Evolutionary conservation across 2,888 invertebrate genomes (phyloP), one percentile per base, ranked within the genome.

Genomic region (Pteria penguin): DNA sequence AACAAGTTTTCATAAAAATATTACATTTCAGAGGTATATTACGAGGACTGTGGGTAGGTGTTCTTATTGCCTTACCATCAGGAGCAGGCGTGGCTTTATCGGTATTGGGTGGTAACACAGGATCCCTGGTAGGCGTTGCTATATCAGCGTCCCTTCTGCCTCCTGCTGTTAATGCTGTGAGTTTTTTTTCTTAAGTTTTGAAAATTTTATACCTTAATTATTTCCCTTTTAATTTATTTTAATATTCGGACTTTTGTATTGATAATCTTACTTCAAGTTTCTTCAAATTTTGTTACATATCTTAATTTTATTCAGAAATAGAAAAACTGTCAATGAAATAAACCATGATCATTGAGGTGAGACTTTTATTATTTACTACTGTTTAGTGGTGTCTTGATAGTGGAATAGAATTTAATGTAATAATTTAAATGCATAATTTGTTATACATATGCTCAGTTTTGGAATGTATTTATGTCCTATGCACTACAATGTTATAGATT

Each of bases 141-240:
- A 96, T 96, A 84, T 96, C 96, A 0, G 96, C 96, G 0, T 96
- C 96, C 0, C 91, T 96, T 22, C 92, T 96, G 74, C 96, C 96
- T 0, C 96, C 96, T 2, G 96, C 96, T 69, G 96, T 96, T 1
- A 96, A 96, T 92, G 95, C 96, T 76, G 96, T 93, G 85, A 87
- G 91, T 88, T 27, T 32, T 36, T n/a, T n/a, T 3, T 63, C 11
- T 14, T 18, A 32, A 18, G 26, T 3, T 27, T 22, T 1, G 8
- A 24, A 31, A 18, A 4, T n/a, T 68, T n/a, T 24, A 55, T 57
- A 36, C 18, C 18, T 4, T 14, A n/a, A 11, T 18, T 4, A 27
- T 62, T 24, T 18, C 33, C 22, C 61, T 24, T 11, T 18, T n/a
- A 52, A 2, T 22, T 2, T 52, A 4, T n/a, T 52, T 52, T 52